Conservation (phyloP, 2,113 vertebrate species). For the Falcunculus frontatus region DNA sequence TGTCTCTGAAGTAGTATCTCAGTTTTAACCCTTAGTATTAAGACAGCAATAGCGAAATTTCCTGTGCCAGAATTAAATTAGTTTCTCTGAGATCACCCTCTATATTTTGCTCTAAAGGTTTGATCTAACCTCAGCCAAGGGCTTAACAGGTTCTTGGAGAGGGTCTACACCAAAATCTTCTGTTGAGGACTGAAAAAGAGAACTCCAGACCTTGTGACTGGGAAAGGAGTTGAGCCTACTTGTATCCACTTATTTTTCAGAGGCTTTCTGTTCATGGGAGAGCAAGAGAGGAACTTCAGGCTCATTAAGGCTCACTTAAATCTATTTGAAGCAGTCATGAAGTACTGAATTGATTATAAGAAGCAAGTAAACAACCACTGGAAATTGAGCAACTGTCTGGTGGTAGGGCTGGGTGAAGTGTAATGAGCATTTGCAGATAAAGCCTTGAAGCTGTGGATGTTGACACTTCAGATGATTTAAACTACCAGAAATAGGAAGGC, state of each 20-base stretch:
- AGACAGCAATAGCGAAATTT: background rate
- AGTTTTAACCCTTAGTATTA: background rate
- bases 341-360: background rate
- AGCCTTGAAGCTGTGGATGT: background rate
- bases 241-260: background rate
- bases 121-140: background rate
- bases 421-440: background rate
- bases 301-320: background rate
- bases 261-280: background rate
- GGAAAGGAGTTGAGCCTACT: background rate
- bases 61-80: background rate
- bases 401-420: background rate
- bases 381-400: background rate
- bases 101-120: background rate
- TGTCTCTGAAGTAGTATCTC: background rate
- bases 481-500: background rate
- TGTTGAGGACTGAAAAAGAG: background rate
- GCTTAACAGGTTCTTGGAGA: background rate
- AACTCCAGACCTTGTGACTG: background rate
- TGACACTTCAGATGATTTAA: background rate
- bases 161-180: background rate
- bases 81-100: background rate
- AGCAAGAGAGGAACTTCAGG: background rate
- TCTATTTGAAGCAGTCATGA: background rate
- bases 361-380: background rate